Conservation (phyloP, 2,797 vertebrate species). For the Lepus townsendii region DNA sequence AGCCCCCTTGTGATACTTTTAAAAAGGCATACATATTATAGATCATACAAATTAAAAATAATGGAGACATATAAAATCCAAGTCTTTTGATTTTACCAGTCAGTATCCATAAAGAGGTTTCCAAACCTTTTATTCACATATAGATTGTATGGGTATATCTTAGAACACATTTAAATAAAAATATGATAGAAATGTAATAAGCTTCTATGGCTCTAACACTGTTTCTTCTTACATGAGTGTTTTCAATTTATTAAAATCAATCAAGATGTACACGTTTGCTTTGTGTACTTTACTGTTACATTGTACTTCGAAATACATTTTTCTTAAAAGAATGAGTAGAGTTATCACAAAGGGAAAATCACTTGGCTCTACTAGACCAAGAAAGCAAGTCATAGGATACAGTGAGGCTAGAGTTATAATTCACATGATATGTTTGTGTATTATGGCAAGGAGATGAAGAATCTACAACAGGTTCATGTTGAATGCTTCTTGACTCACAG, state of each 20-base stretch:
- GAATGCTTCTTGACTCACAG: neutral
- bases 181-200: neutral
- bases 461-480: neutral
- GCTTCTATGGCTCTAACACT: neutral
- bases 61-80: constrained; percentile 6
- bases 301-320: neutral
- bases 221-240: neutral
- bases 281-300: neutral
- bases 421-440: neutral
- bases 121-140: neutral
- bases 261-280: neutral
- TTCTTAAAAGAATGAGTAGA: neutral
- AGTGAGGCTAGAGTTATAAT: neutral
- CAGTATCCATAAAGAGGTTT: constrained; percentile 20
- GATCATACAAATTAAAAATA: neutral
- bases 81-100: neutral
- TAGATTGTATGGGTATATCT: neutral
- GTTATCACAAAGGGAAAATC: neutral
- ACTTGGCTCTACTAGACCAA: neutral
- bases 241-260: constrained; percentile 14
- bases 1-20: neutral
- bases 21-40: neutral
- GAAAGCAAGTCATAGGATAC: neutral
- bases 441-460: neutral
- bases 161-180: neutral